A percentile compares a stretch with the other conserved stretches of the same genome.
phyloP scores from a whole-genome alignment of 1,140 invertebrate species.

The Bombus sylvicola region DNA sequence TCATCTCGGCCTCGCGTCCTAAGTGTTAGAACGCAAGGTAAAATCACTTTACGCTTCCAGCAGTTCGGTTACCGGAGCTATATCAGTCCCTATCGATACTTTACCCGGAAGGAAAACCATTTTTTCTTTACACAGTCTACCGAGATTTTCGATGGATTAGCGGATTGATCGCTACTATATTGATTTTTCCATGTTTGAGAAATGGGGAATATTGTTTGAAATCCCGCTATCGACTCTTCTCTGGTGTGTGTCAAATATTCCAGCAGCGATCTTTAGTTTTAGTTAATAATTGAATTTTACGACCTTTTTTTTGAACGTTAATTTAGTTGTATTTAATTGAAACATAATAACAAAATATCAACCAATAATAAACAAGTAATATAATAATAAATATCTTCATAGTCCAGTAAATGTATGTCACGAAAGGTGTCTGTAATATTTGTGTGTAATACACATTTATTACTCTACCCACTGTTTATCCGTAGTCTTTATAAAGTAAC shows the following conservation, averaged over 20 bases:
- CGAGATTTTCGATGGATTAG: constrained; percentile 15
- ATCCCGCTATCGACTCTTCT: not conserved
- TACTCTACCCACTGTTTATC: too few relatives aligned
- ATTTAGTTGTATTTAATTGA: not conserved
- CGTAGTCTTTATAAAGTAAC: too few relatives aligned
- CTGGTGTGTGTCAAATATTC: not conserved
- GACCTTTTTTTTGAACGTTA: not conserved
- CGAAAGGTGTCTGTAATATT: too few relatives aligned
- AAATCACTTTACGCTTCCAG: constrained; percentile 56
- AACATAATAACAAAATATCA: not conserved
- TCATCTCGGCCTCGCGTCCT: constrained; percentile 16
- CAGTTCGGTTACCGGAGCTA: constrained; percentile 8
- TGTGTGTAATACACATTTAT: too few relatives aligned
- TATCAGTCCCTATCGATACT: constrained; percentile 16
- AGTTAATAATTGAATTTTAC: not conserved
- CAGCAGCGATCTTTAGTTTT: not conserved
- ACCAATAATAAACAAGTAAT: too few relatives aligned
- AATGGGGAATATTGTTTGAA: not conserved
- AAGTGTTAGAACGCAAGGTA: constrained; percentile 3
- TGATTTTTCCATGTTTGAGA: not conserved
- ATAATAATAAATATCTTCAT: too few relatives aligned
- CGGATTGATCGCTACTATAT: not conserved
- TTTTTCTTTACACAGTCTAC: not conserved
- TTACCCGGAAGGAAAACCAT: constrained; percentile 5
- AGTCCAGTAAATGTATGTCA: too few relatives aligned